phyloP scores from a whole-genome alignment of 2,888 invertebrate genomes.

The Clistopyga incitator region DNA sequence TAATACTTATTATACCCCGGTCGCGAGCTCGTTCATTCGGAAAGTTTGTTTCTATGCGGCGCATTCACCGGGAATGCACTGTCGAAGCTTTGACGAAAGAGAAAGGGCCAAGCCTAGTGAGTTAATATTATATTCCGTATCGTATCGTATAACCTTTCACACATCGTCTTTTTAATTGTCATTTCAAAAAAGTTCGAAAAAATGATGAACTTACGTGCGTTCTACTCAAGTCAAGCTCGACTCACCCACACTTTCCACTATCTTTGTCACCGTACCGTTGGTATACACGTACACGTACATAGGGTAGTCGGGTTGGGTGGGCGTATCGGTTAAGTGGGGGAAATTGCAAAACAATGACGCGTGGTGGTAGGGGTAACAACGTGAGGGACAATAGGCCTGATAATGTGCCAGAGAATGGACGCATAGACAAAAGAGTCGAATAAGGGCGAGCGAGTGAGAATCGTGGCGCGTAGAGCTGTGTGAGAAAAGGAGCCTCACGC shows the following conservation, averaged over 20 bases:
- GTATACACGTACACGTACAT: background rate
- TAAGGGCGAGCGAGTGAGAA: constrained; percentile 72
- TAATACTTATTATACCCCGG: constrained; percentile 14
- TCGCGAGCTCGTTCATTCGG: constrained; percentile 67
- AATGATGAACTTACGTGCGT: constrained; percentile 21
- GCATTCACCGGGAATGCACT: background rate
- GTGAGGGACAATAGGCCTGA: constrained; percentile 84
- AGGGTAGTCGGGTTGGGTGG: constrained; percentile 69
- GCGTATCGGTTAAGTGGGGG: constrained; percentile 84
- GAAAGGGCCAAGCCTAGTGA: background rate
- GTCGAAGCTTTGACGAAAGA: background rate
- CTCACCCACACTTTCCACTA: background rate
- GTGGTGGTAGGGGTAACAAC: constrained; percentile 81
- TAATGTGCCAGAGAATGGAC: constrained; percentile 84
- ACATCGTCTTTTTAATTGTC: no score
- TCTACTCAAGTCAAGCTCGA: background rate
- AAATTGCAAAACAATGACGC: constrained; percentile 84
- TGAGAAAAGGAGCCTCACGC: constrained; percentile 32
- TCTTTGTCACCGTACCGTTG: constrained; percentile 5
- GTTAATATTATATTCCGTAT: background rate
- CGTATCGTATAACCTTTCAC: no score
- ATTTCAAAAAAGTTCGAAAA: no score
- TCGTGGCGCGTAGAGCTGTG: constrained; percentile 5
- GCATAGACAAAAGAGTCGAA: constrained; percentile 84
- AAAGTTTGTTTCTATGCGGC: constrained; percentile 68